Conservation (phyloP, 2,888 invertebrate genomes). For the Charanyca ferruginea region DNA sequence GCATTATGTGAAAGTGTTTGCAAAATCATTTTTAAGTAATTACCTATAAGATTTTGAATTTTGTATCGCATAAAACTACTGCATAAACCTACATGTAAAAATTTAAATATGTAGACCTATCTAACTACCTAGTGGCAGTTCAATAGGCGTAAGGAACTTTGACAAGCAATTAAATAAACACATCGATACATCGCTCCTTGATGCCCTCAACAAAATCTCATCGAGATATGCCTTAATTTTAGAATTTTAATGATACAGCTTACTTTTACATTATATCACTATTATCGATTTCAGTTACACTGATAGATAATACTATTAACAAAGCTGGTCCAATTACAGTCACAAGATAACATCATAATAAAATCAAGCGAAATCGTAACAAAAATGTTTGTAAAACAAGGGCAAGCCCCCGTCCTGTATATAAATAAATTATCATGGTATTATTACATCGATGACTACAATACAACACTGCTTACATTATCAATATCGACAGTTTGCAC, state of each 20-base stretch:
- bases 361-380: slow-evolving; percentile 82
- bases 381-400: slow-evolving; percentile 68
- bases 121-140: slow-evolving; percentile 63
- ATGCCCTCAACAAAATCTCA: slow-evolving; percentile 66
- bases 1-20: slow-evolving; percentile 56
- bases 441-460: slow-evolving; percentile 68
- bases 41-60: slow-evolving; percentile 46
- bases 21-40: slow-evolving; percentile 49
- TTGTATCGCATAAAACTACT: slow-evolving; percentile 53
- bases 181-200: slow-evolving; percentile 40
- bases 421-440: slow-evolving; percentile 65
- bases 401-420: slow-evolving; percentile 40
- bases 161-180: slow-evolving; percentile 64
- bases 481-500: slow-evolving; percentile 79
- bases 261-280: slow-evolving; percentile 69
- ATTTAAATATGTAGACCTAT: slow-evolving; percentile 42
- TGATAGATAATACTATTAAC: slow-evolving; percentile 79
- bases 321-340: slow-evolving; percentile 85
- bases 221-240: slow-evolving; percentile 76
- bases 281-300: slow-evolving; percentile 82
- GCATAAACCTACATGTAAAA: slow-evolving; percentile 37
- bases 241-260: slow-evolving; percentile 69
- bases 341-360: slow-evolving; percentile 78
- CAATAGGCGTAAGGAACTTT: slow-evolving; percentile 70
- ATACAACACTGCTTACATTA: slow-evolving; percentile 73